Evolutionary conservation across 2,113 vertebrate genomes (phyloP).

Genomic region (Cepphus grylle): DNA sequence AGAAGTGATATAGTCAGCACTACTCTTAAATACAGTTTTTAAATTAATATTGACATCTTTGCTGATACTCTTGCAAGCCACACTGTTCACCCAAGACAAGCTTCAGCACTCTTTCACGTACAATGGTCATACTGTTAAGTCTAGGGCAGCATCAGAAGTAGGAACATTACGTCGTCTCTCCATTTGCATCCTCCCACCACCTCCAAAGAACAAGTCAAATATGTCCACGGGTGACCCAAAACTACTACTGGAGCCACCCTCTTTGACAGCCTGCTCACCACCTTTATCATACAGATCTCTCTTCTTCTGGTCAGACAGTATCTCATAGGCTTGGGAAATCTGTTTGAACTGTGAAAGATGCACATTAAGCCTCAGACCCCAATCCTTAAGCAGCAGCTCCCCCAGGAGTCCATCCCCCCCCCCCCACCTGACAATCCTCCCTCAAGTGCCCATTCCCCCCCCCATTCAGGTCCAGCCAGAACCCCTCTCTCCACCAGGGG

Average conservation of each 20-base stretch:
- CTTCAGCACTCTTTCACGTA: not conserved
- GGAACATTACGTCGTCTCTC: constrained; percentile 82
- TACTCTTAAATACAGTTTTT: not conserved
- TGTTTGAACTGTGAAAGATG: constrained; percentile 84
- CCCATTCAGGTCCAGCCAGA: not conserved
- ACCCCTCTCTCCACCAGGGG: not conserved
- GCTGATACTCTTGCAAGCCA: not conserved
- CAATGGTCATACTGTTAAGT: not conserved
- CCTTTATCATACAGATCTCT: constrained; percentile 91
- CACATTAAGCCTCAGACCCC: not conserved
- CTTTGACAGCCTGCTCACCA: constrained; percentile 92
- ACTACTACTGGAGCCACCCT: constrained; percentile 79
- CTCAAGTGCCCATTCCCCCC: not conserved
- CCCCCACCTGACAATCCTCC: not conserved
- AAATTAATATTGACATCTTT: not conserved
- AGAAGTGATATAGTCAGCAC: not conserved
- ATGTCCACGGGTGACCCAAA: constrained; percentile 93
- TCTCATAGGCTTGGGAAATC: constrained; percentile 95
- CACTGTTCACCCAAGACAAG: not conserved
- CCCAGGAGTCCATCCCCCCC: not conserved
- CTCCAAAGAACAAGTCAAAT: constrained; percentile 93
- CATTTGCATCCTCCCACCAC: constrained; percentile 86
- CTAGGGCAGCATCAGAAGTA: not conserved
- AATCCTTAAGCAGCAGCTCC: not conserved
- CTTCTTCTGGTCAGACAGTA: constrained; percentile 90